Percentiles rank a stretch among this genome's conserved stretches.
Conservation (phyloP, 2,113 vertebrate genomes). For the Nettapus auritus region DNA sequence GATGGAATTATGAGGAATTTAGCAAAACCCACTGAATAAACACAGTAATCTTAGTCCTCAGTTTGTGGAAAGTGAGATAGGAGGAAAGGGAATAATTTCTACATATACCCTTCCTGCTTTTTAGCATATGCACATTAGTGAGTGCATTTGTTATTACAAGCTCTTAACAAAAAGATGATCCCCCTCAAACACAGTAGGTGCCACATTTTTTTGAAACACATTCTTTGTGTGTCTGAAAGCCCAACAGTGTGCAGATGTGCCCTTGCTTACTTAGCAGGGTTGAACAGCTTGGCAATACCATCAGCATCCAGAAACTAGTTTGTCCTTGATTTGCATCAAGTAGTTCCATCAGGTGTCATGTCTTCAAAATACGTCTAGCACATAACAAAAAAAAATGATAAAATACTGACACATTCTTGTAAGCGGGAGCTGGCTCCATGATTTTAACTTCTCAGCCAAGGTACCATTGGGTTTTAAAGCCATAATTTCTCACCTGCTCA, state of each 20-base stretch:
- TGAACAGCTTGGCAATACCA: neutral
- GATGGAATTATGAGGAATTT: neutral
- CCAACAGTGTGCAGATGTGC: neutral
- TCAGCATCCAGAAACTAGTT: neutral
- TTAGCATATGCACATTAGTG: neutral
- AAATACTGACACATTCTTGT: neutral
- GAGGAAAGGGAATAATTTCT: neutral
- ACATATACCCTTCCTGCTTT: neutral
- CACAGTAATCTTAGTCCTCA: neutral
- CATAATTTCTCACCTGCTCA: neutral
- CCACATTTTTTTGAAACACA: neutral
- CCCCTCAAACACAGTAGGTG: neutral
- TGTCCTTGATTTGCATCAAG: neutral
- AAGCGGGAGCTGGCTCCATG: neutral
- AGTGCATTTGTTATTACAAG: neutral
- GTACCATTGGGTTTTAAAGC: neutral
- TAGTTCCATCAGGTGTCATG: neutral
- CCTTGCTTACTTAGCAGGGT: neutral
- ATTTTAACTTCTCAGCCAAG: neutral
- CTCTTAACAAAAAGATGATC: neutral
- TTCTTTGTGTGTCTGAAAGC: neutral
- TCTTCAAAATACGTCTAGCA: neutral
- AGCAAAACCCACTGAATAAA: conserved; percentile 21
- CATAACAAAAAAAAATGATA: neutral
- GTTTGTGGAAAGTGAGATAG: neutral